phyloP scores from a whole-genome alignment of 2,113 vertebrate genomes.

The Chauna torquata region DNA sequence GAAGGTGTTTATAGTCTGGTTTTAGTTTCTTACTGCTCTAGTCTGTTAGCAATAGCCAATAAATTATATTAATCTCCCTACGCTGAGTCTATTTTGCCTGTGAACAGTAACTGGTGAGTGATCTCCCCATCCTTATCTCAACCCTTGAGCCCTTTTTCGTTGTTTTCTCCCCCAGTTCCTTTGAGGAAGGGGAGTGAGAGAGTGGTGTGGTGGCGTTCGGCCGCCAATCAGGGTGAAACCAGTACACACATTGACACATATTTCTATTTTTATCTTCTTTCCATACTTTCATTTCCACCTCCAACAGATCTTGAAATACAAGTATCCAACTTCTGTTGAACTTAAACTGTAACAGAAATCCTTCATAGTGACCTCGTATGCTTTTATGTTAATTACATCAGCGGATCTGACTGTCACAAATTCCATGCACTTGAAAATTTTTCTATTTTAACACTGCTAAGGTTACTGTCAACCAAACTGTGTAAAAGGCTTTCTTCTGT shows the following conservation, averaged over 20 bases:
- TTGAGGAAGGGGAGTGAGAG: too few relatives aligned
- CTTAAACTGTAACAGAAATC: background rate
- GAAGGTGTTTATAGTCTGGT: too few relatives aligned
- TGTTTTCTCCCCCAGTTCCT: too few relatives aligned
- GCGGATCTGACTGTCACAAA: background rate
- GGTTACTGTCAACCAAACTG: background rate
- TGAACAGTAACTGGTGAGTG: too few relatives aligned
- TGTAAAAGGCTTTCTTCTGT: constrained; percentile 18
- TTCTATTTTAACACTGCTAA: background rate
- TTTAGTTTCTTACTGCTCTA: too few relatives aligned
- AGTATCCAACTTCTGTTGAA: background rate
- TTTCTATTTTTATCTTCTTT: background rate
- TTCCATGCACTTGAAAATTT: background rate
- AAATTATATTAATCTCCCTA: too few relatives aligned
- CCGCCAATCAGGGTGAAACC: too few relatives aligned
- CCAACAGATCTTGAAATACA: background rate
- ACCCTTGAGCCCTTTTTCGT: too few relatives aligned
- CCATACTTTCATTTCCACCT: background rate
- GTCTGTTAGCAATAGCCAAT: too few relatives aligned
- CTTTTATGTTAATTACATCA: background rate
- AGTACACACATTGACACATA: background rate
- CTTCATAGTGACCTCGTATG: background rate
- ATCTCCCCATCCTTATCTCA: too few relatives aligned
- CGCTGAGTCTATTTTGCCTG: too few relatives aligned
- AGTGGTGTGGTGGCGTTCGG: too few relatives aligned